Evolutionary conservation across 2,888 invertebrate species (phyloP), one percentile per base, ranked within the genome.

Genomic region (Meteorus cinctellus): DNA sequence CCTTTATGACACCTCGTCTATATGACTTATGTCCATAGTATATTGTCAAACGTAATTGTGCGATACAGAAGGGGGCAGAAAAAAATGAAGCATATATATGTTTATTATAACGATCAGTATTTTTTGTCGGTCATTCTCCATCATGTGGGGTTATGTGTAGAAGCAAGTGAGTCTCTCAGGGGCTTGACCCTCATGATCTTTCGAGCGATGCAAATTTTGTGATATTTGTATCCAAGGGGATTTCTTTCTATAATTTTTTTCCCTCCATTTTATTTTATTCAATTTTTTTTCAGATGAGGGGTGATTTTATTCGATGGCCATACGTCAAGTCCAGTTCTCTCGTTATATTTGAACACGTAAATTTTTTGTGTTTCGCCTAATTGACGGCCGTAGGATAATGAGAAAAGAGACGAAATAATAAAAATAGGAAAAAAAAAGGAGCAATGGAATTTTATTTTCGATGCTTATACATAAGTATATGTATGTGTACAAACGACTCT

Each of bases 11-110:
- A 80, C 81, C 80, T 80, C 79, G 73, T 79, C 77, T 72, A 65
- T 68, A 81, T 84, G 84, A 85, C 85, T 85, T 85, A 85, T 82
- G 82, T 78, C 82, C 81, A 82, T 74, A 77, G 70, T 67, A 68
- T 78, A 72, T 79, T 71, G 71, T 70, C 75, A 62, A 75, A 59
- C 73, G 71, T 77, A 78, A 70, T 68, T 70, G 75, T 62, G 69
- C 76, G 72, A 75, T 74, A 77, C 75, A 41, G 67, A 59, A 31
- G 29, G 34, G 31, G 59, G 24, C 24, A 24, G 51, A 59, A 51
- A 71, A 65, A 48, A 45, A 66, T 75, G 55, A 31, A 27, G 70
- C 62, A 66, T 63, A 59, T 55, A 19, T 19, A 55, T 55, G 8
- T 19, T 55, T 55, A 55, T 19, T 55, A 55, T 76, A 76, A 77